Conservation (phyloP, 2,113 vertebrate genomes). For the Ornithorhynchus anatinus region DNA sequence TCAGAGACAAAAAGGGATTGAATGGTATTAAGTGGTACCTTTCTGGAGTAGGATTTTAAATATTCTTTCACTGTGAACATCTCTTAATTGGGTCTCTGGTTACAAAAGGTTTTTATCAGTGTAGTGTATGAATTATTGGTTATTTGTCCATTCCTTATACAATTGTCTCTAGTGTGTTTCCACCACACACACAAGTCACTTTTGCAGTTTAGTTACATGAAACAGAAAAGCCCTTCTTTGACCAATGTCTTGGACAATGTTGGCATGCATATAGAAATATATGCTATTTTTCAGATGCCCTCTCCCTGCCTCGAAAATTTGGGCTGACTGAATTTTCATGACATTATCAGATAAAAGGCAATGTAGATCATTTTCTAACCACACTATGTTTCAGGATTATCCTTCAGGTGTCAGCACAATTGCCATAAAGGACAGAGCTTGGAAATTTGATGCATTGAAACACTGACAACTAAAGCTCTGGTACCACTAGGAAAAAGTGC, state of each 20-base stretch:
- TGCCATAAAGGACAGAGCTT: slow-evolving; percentile 4
- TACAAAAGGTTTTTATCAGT: slow-evolving; percentile 20
- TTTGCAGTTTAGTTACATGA: slow-evolving; percentile 49
- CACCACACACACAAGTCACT: slow-evolving; percentile 43
- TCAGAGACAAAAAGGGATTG: not conserved
- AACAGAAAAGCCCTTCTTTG: slow-evolving; percentile 51
- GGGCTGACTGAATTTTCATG: slow-evolving; percentile 10
- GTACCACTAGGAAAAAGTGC: too few relatives aligned
- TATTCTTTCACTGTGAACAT: slow-evolving; percentile 14
- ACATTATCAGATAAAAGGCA: slow-evolving; percentile 2
- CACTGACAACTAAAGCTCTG: too few relatives aligned
- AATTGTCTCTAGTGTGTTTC: slow-evolving; percentile 35
- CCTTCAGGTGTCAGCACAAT: not conserved
- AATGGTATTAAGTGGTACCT: slow-evolving; percentile 17
- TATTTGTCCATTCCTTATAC: slow-evolving; percentile 28
- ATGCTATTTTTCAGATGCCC: slow-evolving; percentile 25
- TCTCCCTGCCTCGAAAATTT: slow-evolving; percentile 10
- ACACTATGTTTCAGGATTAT: not conserved
- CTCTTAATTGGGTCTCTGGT: slow-evolving; percentile 22
- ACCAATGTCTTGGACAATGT: slow-evolving; percentile 24
- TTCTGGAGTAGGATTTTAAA: slow-evolving; percentile 18
- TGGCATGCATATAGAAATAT: slow-evolving; percentile 23
- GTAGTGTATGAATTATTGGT: slow-evolving; percentile 9
- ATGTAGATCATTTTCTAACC: slow-evolving; percentile 31
- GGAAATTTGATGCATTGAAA: not conserved